Evolutionary conservation across 2,113 vertebrate species (phyloP).

Genomic region (Crotalus helleri): DNA sequence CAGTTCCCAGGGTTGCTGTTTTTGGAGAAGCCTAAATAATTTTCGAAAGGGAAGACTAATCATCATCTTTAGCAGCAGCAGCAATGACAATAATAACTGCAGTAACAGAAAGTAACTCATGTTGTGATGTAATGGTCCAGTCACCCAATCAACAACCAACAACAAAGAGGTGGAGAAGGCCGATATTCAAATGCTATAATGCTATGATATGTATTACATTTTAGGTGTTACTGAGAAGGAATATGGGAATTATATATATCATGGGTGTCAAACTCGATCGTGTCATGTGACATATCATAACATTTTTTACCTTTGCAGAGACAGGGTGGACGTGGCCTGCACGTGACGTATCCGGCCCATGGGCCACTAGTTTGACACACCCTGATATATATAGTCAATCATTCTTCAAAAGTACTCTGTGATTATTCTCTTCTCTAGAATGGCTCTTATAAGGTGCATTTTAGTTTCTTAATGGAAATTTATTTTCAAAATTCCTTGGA

Average conservation of each 20-base stretch:
- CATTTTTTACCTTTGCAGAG: no score
- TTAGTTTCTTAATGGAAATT: background rate
- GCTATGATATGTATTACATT: background rate
- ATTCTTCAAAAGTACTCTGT: background rate
- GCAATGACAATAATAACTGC: background rate
- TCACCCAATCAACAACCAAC: background rate
- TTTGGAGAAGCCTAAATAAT: background rate
- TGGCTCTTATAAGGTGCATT: background rate
- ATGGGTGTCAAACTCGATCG: no score
- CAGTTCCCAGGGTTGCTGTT: background rate
- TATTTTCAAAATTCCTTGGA: background rate
- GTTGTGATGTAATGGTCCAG: background rate
- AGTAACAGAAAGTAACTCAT: background rate
- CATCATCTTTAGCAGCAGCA: background rate
- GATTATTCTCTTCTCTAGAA: background rate
- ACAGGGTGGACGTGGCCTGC: no score
- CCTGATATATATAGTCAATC: background rate
- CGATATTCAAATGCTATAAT: background rate
- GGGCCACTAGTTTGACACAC: no score
- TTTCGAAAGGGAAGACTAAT: background rate
- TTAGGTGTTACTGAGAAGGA: background rate
- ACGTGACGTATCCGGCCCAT: fast-evolving
- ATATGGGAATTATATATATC: background rate
- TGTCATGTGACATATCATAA: no score
- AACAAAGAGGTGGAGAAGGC: background rate